Evolutionary conservation across 2,113 vertebrate genomes (phyloP).

Genomic region (Crotalus helleri): DNA sequence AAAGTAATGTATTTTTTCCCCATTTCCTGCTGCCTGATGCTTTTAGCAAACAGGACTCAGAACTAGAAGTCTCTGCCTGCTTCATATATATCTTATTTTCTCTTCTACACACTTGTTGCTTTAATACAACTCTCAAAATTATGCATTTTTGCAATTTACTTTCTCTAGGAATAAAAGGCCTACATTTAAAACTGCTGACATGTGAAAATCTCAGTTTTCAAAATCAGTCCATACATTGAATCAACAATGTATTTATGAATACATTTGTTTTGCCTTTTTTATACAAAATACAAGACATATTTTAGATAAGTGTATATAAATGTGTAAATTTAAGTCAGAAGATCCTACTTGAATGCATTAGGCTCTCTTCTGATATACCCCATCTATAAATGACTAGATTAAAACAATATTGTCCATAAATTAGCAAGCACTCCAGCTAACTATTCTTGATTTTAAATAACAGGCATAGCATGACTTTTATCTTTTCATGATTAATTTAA

Average conservation of each 20-base stretch:
- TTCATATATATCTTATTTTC: background rate
- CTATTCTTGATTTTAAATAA: constrained; percentile 32
- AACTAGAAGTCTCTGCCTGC: background rate
- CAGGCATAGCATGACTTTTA: constrained; percentile 1
- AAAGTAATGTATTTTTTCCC: background rate
- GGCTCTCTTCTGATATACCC: background rate
- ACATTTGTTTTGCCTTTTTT: background rate
- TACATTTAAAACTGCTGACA: background rate
- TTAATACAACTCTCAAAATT: background rate
- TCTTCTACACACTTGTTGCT: background rate
- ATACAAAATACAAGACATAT: background rate
- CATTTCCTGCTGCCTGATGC: background rate
- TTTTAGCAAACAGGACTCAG: background rate
- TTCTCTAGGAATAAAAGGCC: background rate
- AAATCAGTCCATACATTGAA: background rate
- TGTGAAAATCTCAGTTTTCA: background rate
- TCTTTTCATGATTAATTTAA: constrained; percentile 47
- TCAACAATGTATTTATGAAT: background rate
- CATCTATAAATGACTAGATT: constrained; percentile 15
- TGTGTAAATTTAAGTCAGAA: background rate
- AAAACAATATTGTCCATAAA: constrained; percentile 12
- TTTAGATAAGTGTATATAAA: background rate
- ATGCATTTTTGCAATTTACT: too few species aligned
- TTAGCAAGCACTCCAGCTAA: constrained; percentile 14
- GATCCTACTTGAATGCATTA: background rate